Evolutionary conservation across 2,113 vertebrate species (phyloP).

Genomic region (Ceuthmochares aereus): DNA sequence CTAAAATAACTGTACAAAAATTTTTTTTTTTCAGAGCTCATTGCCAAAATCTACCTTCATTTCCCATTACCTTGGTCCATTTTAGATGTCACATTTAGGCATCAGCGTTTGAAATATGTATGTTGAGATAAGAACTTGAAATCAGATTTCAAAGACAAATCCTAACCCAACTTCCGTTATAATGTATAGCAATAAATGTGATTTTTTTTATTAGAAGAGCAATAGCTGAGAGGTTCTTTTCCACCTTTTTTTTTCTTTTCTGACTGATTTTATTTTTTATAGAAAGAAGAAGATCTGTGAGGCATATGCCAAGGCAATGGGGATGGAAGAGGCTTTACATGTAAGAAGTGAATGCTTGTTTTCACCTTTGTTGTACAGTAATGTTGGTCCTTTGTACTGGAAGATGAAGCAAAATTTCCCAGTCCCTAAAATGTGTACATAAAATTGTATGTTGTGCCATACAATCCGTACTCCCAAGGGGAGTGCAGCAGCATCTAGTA

Average conservation of each 20-base stretch:
- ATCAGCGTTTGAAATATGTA: constrained; percentile 4
- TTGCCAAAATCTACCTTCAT: constrained; percentile 32
- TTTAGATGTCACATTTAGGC: background rate
- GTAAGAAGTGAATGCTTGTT: constrained; percentile 78
- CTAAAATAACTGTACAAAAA: constrained; percentile 17
- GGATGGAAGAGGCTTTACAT: constrained; percentile 88
- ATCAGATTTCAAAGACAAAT: background rate
- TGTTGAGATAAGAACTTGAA: background rate
- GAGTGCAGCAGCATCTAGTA: background rate
- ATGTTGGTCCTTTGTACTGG: constrained; percentile 6
- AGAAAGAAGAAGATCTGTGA: constrained; percentile 93
- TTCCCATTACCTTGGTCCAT: background rate
- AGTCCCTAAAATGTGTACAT: background rate
- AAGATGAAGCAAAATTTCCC: background rate
- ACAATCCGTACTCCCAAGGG: background rate
- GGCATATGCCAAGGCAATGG: constrained; percentile 88
- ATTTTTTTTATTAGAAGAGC: background rate
- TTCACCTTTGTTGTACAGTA: background rate
- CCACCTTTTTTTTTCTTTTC: background rate
- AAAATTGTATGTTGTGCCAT: background rate
- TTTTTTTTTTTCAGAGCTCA: constrained; percentile 2
- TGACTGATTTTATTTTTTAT: constrained; percentile 19
- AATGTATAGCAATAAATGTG: background rate
- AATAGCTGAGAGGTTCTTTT: background rate
- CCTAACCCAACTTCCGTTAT: background rate